Percentiles rank a stretch among this genome's conserved stretches.
phyloP scores from a whole-genome alignment of 2,888 invertebrate species.

The Melanostoma scalare region DNA sequence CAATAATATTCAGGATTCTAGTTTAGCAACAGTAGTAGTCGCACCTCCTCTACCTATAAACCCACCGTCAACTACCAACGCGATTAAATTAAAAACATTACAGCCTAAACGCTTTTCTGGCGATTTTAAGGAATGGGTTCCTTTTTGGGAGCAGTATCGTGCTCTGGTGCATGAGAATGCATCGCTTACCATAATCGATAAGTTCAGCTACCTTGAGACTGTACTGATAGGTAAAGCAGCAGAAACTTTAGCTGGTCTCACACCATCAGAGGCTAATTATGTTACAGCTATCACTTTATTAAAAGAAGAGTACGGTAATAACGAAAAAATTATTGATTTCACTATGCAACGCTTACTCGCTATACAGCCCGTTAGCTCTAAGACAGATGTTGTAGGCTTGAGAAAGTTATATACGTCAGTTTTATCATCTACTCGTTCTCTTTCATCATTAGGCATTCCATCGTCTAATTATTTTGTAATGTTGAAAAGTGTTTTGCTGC shows the following conservation, averaged over 20 bases:
- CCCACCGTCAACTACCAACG: background rate
- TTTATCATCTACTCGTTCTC: slow-evolving; percentile 4
- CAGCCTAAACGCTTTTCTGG: slow-evolving; percentile 40
- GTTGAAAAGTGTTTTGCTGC: background rate
- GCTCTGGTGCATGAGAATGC: slow-evolving; percentile 35
- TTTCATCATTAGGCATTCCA: slow-evolving; percentile 15
- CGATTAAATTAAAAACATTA: slow-evolving; percentile 29
- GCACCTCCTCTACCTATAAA: background rate
- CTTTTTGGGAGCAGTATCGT: slow-evolving; percentile 28
- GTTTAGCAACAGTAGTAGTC: background rate
- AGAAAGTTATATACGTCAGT: background rate
- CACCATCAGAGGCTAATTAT: slow-evolving; percentile 42
- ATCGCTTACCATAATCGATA: slow-evolving; percentile 39
- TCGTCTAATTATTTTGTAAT: background rate
- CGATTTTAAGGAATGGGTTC: slow-evolving; percentile 38
- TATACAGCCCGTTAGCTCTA: slow-evolving; percentile 26
- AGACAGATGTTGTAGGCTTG: slow-evolving; percentile 4
- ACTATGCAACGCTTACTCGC: slow-evolving; percentile 44
- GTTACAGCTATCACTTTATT: slow-evolving; percentile 35
- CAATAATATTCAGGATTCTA: background rate
- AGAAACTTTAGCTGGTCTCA: slow-evolving; percentile 48
- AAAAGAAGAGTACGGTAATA: slow-evolving; percentile 47
- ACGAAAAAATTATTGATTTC: slow-evolving; percentile 35
- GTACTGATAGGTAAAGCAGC: slow-evolving; percentile 38
- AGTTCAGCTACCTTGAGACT: slow-evolving; percentile 44